These are phyloP conservation scores for Dermatemys mawii DNA, from an alignment of 2,113 vertebrate species.

Conservation along the genomic window DNA sequence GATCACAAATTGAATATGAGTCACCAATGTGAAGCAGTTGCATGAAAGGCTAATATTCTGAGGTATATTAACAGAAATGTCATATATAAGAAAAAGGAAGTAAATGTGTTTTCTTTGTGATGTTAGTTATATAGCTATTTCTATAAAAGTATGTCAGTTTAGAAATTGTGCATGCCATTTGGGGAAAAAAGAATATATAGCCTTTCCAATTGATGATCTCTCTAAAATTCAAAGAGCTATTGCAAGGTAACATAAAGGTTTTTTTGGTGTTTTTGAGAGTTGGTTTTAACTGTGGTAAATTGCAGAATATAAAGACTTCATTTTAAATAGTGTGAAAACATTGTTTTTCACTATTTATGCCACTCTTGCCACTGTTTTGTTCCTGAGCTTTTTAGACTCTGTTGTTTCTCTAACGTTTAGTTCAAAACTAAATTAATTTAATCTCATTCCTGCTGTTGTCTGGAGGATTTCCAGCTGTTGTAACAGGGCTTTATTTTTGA, in stretches of 20 bases:
- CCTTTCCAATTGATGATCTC: background rate
- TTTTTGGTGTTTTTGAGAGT: background rate
- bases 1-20: too few relatives aligned
- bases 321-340: background rate
- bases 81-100: too few relatives aligned
- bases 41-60: too few relatives aligned
- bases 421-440: background rate
- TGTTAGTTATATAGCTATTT: background rate
- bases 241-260: background rate
- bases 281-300: background rate
- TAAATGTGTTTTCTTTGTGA: background rate
- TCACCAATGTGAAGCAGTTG: too few relatives aligned
- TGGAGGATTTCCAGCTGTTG: background rate
- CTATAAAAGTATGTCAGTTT: background rate
- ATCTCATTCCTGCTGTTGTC: background rate
- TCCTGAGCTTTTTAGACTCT: background rate
- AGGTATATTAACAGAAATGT: too few relatives aligned
- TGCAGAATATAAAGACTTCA: background rate
- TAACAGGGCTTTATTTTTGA: slow-evolving; percentile 36
- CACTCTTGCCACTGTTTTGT: background rate
- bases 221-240: background rate
- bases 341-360: background rate
- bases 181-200: background rate
- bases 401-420: background rate
- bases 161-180: background rate